Conservation (phyloP, 2,888 invertebrate species). For the Liopterus haemorrhoidalis region DNA sequence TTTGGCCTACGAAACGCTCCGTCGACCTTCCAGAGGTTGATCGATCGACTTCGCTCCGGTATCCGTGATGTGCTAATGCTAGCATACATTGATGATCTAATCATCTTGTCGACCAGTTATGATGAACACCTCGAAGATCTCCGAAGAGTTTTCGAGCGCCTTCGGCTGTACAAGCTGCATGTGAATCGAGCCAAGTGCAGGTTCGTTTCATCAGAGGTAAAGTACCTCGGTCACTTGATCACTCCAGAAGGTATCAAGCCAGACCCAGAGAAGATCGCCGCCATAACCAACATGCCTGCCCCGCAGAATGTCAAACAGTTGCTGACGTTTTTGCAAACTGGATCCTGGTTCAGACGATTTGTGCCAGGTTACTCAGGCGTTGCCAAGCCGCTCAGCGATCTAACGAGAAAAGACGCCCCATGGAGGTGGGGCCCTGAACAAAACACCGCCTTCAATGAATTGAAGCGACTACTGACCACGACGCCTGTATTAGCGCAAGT, state of each 20-base stretch:
- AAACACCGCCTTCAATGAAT: neutral
- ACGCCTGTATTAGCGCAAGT: neutral
- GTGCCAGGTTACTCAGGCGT: neutral
- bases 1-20: constrained; percentile 3
- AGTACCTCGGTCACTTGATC: neutral
- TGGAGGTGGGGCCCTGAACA: neutral
- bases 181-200: neutral
- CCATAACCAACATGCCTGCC: too few species aligned
- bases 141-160: neutral
- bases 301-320: neutral
- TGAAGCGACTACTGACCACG: neutral
- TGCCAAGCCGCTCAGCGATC: neutral
- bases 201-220: neutral
- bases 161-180: neutral
- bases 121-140: neutral
- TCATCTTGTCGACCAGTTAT: neutral
- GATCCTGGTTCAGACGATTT: neutral
- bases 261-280: too few species aligned
- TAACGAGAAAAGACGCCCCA: neutral
- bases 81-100: constrained; percentile 5
- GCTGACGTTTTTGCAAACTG: too few species aligned
- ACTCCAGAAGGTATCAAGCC: too few species aligned
- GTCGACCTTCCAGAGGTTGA: constrained; percentile 3
- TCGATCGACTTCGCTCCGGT: neutral
- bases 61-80: neutral